Conservation (phyloP, 2,113 vertebrate species). For the Telmatochromis brachygnathus region DNA sequence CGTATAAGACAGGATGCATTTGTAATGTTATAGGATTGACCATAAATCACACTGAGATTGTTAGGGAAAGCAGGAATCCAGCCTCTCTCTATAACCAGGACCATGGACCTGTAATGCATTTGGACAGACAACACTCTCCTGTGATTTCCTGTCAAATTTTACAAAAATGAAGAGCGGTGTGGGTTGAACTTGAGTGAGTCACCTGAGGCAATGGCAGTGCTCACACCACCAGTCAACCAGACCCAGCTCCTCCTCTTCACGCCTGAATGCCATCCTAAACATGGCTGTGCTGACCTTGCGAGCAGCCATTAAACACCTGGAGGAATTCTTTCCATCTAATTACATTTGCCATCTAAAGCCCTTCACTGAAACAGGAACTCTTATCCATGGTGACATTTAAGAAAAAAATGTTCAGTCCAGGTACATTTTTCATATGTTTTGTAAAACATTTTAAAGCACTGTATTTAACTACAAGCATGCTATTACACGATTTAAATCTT, state of each 20-base stretch:
- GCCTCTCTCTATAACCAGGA: constrained; percentile 39
- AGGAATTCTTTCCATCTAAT: constrained; percentile 68
- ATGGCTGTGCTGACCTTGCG: constrained; percentile 68
- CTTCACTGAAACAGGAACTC: constrained; percentile 33
- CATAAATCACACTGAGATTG: constrained; percentile 47
- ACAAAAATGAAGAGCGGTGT: constrained; percentile 37
- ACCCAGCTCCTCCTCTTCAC: constrained; percentile 49
- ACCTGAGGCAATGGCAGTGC: constrained; percentile 42
- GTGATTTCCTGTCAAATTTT: constrained; percentile 64
- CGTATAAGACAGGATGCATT: constrained; percentile 31
- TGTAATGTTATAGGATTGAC: constrained; percentile 51
- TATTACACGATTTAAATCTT: background rate
- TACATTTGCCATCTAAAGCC: constrained; percentile 59
- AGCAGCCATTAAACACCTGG: constrained; percentile 71
- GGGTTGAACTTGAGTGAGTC: constrained; percentile 27
- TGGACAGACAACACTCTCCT: constrained; percentile 44
- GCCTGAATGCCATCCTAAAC: constrained; percentile 62
- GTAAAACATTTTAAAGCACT: background rate
- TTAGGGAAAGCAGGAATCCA: constrained; percentile 1
- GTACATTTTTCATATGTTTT: background rate
- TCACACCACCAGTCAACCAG: constrained; percentile 49
- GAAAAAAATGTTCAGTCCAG: constrained; percentile 21
- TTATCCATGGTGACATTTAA: constrained; percentile 17
- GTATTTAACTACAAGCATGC: background rate
- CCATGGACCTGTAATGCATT: constrained; percentile 42